These are phyloP conservation scores for Aelia acuminata DNA, from an alignment of 2,888 invertebrate species.

Conservation along the genomic window DNA sequence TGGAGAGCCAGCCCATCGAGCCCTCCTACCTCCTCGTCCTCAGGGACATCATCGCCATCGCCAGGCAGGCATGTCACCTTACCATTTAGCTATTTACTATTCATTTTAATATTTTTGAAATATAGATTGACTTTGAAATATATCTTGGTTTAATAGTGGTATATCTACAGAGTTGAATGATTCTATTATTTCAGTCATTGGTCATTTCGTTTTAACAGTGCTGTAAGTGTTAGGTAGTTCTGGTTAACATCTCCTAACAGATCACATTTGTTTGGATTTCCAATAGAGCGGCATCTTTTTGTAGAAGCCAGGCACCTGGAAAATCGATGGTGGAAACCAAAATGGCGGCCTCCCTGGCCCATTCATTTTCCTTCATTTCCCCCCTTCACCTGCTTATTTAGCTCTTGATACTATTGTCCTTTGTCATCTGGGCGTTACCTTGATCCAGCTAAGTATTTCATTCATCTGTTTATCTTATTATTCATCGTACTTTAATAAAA, in stretches of 20 bases:
- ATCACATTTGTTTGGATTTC: conserved; percentile 12
- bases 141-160: too few relatives aligned
- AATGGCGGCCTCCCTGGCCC: conserved; percentile 54
- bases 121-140: not conserved
- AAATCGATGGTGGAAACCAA: conserved; percentile 57
- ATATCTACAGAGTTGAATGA: too few relatives aligned
- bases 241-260: not conserved
- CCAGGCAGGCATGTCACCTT: conserved; percentile 68
- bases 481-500: too few relatives aligned
- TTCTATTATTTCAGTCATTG: too few relatives aligned
- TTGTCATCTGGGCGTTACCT: not conserved
- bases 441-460: not conserved
- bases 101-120: not conserved
- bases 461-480: not conserved
- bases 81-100: not conserved
- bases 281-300: conserved; percentile 42
- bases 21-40: conserved; percentile 68
- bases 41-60: conserved; percentile 67
- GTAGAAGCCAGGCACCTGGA: conserved; percentile 45
- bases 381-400: conserved; percentile 38
- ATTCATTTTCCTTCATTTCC: conserved; percentile 52
- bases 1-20: conserved; percentile 72
- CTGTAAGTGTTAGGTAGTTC: not conserved
- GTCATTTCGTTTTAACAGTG: too few relatives aligned
- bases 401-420: not conserved